phyloP scores from a whole-genome alignment of 2,888 invertebrate species.

The Melolontha melolontha region DNA sequence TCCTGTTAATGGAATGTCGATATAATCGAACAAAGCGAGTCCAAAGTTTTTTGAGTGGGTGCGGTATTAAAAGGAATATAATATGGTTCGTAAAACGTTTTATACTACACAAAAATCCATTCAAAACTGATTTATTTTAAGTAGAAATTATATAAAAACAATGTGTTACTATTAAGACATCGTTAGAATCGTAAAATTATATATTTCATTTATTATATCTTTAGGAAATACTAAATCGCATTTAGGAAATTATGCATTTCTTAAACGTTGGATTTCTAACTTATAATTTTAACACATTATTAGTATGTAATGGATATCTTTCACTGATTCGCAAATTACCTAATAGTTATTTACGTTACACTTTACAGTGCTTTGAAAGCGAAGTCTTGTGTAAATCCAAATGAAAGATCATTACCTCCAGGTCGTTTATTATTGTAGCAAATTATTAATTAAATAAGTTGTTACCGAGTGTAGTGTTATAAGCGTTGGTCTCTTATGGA shows the following conservation, averaged over 20 bases:
- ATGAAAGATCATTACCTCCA: neutral
- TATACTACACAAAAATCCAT: too few species aligned
- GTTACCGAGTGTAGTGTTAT: neutral
- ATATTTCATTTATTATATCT: too few species aligned
- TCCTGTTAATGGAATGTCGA: conserved; percentile 16
- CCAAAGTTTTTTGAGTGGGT: conserved; percentile 11
- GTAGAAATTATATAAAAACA: too few species aligned
- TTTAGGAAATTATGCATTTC: too few species aligned
- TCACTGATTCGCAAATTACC: neutral
- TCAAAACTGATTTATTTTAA: too few species aligned
- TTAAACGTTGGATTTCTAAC: too few species aligned
- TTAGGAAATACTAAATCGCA: too few species aligned
- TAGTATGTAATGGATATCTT: neutral
- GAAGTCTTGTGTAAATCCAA: neutral
- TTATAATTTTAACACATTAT: too few species aligned
- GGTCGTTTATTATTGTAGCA: conserved; percentile 7
- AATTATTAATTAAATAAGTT: neutral
- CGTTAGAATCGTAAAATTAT: too few species aligned
- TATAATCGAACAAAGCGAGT: conserved; percentile 21
- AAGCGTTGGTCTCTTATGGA: neutral
- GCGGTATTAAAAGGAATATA: neutral
- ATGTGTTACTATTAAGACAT: too few species aligned
- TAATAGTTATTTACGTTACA: conserved; percentile 7
- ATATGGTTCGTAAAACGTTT: too few species aligned
- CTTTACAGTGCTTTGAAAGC: neutral